A percentile compares a stretch with the other conserved stretches of the same genome.
Conservation (phyloP, 2,113 vertebrate genomes). For the Pandion haliaetus region DNA sequence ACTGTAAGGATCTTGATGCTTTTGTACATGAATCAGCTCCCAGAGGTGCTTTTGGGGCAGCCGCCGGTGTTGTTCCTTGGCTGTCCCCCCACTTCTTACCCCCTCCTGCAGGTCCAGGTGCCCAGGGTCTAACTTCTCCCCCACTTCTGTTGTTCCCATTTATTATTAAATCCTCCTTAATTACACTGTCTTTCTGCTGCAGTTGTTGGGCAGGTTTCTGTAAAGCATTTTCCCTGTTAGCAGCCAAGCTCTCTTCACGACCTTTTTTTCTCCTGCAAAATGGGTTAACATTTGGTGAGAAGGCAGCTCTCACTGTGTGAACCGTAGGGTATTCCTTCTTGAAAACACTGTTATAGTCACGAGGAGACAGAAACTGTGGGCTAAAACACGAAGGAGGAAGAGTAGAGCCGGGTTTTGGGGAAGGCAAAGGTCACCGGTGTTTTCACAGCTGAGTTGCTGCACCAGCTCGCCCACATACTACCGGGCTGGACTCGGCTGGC, state of each 20-base stretch:
- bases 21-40: background rate
- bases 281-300: accelerated
- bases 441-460: background rate
- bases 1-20: accelerated
- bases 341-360: accelerated
- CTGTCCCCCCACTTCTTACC: background rate
- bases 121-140: background rate
- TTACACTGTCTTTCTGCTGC: background rate
- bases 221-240: accelerated
- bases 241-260: accelerated
- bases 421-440: background rate
- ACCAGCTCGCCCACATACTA: background rate
- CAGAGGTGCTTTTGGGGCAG: background rate
- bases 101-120: background rate
- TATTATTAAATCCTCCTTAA: background rate
- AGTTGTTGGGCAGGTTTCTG: background rate
- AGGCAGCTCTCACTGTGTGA: accelerated
- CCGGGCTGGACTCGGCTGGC: background rate
- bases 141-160: background rate
- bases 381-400: background rate
- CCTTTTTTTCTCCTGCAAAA: background rate
- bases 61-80: accelerated
- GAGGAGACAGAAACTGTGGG: background rate
- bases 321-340: background rate
- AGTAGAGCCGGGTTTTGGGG: background rate